Evolutionary conservation across 2,888 invertebrate genomes (phyloP), one percentile per base, ranked within the genome.

Genomic region (Synanthedon formicaeformis): DNA sequence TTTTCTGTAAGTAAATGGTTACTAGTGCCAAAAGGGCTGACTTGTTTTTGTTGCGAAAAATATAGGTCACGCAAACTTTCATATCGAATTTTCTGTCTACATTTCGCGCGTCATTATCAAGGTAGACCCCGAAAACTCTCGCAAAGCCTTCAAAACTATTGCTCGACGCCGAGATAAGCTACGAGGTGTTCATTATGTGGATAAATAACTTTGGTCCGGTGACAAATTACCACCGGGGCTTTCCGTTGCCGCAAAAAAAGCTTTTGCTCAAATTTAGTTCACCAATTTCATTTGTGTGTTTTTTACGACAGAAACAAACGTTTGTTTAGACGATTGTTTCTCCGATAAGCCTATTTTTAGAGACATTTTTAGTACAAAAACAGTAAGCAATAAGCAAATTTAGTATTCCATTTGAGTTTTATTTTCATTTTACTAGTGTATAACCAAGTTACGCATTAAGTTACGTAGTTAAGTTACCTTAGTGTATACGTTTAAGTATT

Each of bases 101-200:
- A 34, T 34, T 34, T 34, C 34, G 34, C 34, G 34, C 10, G 6
- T 34, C 34, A 34, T 34, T 34, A 10, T 34, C 34, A 34, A 34
- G 45, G 34, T 34, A 34, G 34, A 34, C 34, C 34, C 34, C 34
- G 34, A 34, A 34, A 53, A 53, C 49, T 49, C 45, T 45, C 55
- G 51, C 51, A 45, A 51, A 49, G 53, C 52, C 54, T 52, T 53
- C 53, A 40, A 55, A 55, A 54, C 55, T 55, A 53, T 55, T 55
- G 49, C 54, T 23, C 45, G 5, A 49, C 49, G 48, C 60, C 60
- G 64, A 75, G 77, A 78, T 78, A 75, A 76, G 66, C 66, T 45
- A 40, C 62, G 64, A 73, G 71, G 71, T 75, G 74, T 78, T 80
- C 75, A 76, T 81, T 80, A 78, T 68, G 65, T 65, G 65, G 71